phyloP scores from a whole-genome alignment of 92 coral and sea anemone genomes.

The Meandrina meandrites region DNA sequence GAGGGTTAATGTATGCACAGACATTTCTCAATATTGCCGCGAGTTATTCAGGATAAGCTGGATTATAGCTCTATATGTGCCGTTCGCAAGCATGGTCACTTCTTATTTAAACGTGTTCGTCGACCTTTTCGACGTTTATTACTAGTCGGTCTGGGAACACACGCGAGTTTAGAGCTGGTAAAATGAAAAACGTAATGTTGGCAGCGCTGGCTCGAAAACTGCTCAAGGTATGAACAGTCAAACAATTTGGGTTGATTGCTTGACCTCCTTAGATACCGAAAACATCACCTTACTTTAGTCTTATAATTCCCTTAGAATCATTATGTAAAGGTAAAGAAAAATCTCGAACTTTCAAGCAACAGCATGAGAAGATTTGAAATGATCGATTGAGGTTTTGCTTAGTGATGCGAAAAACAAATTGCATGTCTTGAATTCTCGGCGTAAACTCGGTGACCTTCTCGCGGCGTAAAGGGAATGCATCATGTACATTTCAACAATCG shows the following conservation, averaged over 20 bases:
- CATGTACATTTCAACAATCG: not conserved
- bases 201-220: constrained; percentile 14
- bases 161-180: not conserved
- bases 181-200: constrained; percentile 19
- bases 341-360: too few species aligned
- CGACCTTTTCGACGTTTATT: not conserved
- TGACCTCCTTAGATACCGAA: not conserved
- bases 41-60: not conserved
- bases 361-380: not conserved
- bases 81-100: not conserved
- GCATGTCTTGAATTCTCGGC: not conserved
- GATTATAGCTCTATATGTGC: constrained; percentile 3
- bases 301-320: not conserved
- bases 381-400: constrained; percentile 1
- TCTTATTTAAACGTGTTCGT: not conserved
- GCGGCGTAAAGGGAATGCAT: not conserved
- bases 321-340: not conserved
- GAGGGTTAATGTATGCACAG: constrained; percentile 9
- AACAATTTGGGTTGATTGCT: not conserved
- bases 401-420: constrained; percentile 9
- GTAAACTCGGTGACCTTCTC: not conserved
- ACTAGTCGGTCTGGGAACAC: not conserved
- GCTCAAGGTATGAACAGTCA: constrained; percentile 28
- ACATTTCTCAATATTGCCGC: constrained; percentile 11
- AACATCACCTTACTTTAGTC: not conserved